phyloP scores from a whole-genome alignment of 2,113 vertebrate genomes.

The Turnix velox region DNA sequence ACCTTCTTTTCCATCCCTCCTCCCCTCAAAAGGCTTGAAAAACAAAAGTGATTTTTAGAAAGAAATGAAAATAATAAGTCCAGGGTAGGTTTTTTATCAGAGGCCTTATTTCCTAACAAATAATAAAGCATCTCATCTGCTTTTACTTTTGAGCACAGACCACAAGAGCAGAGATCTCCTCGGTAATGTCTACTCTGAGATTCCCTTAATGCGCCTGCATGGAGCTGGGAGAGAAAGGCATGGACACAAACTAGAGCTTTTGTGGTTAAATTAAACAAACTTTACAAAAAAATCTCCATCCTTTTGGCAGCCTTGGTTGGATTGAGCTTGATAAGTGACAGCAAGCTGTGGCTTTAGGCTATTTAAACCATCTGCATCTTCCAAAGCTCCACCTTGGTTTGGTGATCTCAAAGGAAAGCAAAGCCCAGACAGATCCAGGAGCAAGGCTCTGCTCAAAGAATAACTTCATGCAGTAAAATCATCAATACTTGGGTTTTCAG shows the following conservation, averaged over 20 bases:
- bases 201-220: not conserved
- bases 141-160: not conserved
- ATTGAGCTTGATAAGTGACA: not conserved
- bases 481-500: not conserved
- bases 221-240: not conserved
- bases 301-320: not conserved
- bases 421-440: not conserved
- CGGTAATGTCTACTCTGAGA: not conserved
- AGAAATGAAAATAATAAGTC: not conserved
- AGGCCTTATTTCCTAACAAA: not conserved
- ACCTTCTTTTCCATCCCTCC: too few relatives aligned
- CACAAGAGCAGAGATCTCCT: not conserved
- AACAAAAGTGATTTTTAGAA: not conserved
- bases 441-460: not conserved
- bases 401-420: not conserved
- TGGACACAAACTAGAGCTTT: not conserved
- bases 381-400: not conserved
- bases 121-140: conserved; percentile 16
- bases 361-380: not conserved
- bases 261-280: not conserved
- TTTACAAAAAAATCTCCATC: not conserved
- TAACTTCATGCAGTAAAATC: not conserved
- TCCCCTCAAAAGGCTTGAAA: conserved; percentile 7
- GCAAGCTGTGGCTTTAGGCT: not conserved
- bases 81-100: not conserved